Evolutionary conservation across 1,140 invertebrate species (phyloP).

Genomic region (Eurosta solidaginis): DNA sequence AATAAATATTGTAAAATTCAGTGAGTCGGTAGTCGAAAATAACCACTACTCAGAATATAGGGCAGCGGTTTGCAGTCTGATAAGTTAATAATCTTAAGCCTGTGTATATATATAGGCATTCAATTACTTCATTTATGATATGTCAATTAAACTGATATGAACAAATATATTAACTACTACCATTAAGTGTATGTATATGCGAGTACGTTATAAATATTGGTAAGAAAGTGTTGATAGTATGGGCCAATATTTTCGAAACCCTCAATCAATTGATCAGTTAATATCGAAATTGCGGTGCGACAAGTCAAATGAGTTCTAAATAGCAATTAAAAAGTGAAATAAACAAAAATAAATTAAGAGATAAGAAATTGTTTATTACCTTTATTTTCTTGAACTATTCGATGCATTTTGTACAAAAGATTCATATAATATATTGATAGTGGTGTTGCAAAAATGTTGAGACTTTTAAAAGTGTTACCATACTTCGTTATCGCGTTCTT

Average conservation of each 20-base stretch:
- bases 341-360: not conserved
- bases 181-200: not conserved
- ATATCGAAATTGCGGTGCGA: not conserved
- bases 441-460: not conserved
- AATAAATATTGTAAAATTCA: too few species aligned
- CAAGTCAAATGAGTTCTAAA: not conserved
- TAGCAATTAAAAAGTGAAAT: not conserved
- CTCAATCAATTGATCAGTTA: not conserved
- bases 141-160: not conserved
- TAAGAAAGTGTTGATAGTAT: too few species aligned
- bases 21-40: too few species aligned
- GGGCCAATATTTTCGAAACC: not conserved
- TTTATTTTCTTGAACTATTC: not conserved
- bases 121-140: not conserved
- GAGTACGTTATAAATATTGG: not conserved
- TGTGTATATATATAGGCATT: not conserved
- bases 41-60: too few species aligned
- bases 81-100: too few species aligned
- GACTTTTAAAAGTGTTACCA: not conserved
- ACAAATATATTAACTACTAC: not conserved
- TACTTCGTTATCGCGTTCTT: not conserved
- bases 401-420: not conserved
- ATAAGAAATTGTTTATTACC: not conserved
- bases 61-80: too few species aligned
- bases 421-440: not conserved